These are phyloP conservation scores for Meriones psammophilus DNA, from an alignment of 2,797 vertebrate species.

Conservation along the genomic window DNA sequence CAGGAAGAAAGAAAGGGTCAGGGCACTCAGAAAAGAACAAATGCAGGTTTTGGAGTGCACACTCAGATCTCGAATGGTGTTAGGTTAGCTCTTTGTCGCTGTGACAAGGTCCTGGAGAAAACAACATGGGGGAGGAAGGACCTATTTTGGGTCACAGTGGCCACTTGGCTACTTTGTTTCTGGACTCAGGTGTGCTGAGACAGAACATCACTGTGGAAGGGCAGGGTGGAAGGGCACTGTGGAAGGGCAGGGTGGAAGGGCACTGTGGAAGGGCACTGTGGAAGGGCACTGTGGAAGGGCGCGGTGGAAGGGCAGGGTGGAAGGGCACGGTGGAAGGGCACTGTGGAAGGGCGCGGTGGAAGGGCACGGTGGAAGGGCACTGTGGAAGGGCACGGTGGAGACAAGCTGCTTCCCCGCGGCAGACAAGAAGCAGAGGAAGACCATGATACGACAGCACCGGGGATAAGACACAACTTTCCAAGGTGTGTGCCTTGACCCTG, in stretches of 20 bases:
- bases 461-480: not conserved
- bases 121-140: no score
- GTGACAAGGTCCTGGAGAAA: not conserved
- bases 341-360: no score
- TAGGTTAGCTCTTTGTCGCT: not conserved
- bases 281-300: no score
- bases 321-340: not conserved
- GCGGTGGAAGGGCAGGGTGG: no score
- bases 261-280: no score
- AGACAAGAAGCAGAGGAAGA: not conserved
- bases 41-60: not conserved
- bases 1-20: not conserved
- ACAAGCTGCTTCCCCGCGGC: not conserved
- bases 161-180: not conserved
- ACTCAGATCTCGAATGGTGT: slow-evolving; percentile 25
- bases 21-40: not conserved
- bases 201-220: not conserved
- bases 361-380: not conserved
- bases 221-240: not conserved
- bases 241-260: not conserved
- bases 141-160: not conserved
- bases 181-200: not conserved
- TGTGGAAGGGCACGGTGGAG: not conserved
- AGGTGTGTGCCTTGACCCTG: not conserved
- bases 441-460: no score